phyloP scores from a whole-genome alignment of 1,140 invertebrate species.

The Microvelia longipes region DNA sequence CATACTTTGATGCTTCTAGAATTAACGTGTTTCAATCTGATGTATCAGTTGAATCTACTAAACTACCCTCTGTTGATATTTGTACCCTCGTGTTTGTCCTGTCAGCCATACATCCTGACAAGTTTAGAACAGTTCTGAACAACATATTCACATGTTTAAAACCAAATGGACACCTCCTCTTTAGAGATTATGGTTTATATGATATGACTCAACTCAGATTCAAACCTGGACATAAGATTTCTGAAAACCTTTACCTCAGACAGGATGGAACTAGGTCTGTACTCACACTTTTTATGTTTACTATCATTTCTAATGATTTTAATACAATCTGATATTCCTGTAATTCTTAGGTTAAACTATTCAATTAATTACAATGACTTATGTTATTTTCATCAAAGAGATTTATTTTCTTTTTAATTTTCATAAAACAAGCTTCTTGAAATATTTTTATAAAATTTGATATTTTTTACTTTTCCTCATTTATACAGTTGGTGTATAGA shows the following conservation, averaged over 20 bases:
- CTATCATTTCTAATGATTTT: slow-evolving; percentile 11
- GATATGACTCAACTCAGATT: slow-evolving; percentile 95
- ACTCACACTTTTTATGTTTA: no score
- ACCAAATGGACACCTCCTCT: slow-evolving; percentile 69
- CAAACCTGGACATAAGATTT: slow-evolving; percentile 78
- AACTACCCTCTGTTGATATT: slow-evolving; percentile 39
- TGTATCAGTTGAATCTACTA: slow-evolving; percentile 37
- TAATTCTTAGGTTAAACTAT: slow-evolving; percentile 10
- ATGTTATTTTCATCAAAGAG: slow-evolving; percentile 3
- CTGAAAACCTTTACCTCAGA: slow-evolving; percentile 87
- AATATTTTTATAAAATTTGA: no score
- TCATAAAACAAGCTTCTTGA: no score
- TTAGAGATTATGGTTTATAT: slow-evolving; percentile 94
- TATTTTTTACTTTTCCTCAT: no score
- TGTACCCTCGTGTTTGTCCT: slow-evolving; percentile 62
- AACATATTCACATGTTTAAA: slow-evolving; percentile 56
- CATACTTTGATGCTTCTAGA: slow-evolving; percentile 40
- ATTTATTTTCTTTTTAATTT: no score
- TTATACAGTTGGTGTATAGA: no score
- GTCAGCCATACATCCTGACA: slow-evolving; percentile 60
- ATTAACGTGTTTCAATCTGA: slow-evolving; percentile 65
- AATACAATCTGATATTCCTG: slow-evolving; percentile 1
- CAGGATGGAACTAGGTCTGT: slow-evolving; percentile 93
- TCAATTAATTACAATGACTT: slow-evolving; percentile 4
- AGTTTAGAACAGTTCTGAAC: slow-evolving; percentile 50